Conservation (phyloP, 1,140 invertebrate species). For the Ceratina calcarata region DNA sequence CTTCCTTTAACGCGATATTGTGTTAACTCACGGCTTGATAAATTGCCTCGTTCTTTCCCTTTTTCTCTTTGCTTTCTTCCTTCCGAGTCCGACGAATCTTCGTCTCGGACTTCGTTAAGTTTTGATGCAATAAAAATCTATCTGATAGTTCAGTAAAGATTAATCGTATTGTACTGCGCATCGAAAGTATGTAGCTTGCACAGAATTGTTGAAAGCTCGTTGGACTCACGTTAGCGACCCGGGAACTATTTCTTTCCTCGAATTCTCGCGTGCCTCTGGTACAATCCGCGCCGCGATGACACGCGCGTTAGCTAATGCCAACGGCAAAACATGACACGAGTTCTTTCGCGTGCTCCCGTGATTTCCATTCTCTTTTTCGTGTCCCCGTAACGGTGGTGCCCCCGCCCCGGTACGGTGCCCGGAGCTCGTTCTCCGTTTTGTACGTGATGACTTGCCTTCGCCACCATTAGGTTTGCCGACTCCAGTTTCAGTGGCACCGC, state of each 20-base stretch:
- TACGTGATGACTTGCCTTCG: constrained; percentile 75
- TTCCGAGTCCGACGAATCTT: neutral
- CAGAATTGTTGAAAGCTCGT: neutral
- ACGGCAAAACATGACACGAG: constrained; percentile 48
- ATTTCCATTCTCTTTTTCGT: constrained; percentile 49
- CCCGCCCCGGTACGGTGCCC: neutral
- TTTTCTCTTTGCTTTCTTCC: too few relatives aligned
- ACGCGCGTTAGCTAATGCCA: constrained; percentile 68
- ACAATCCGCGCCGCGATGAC: constrained; percentile 57
- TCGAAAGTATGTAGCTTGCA: too few relatives aligned
- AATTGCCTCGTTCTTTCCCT: constrained; percentile 4
- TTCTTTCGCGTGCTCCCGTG: constrained; percentile 46
- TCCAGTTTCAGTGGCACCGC: constrained; percentile 75
- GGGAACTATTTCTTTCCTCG: constrained; percentile 16
- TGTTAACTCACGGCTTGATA: constrained; percentile 37
- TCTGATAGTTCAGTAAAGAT: too few relatives aligned
- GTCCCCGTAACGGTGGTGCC: constrained; percentile 17
- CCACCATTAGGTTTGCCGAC: constrained; percentile 76
- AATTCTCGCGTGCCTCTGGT: constrained; percentile 36
- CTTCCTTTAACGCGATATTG: constrained; percentile 24
- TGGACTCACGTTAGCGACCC: neutral
- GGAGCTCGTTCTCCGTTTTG: constrained; percentile 3
- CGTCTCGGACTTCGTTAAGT: too few relatives aligned
- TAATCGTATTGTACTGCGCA: too few relatives aligned
- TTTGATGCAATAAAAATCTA: too few relatives aligned